These are phyloP conservation scores for Lathronympha strigana DNA, from an alignment of 2,888 invertebrate species.

Conservation along the genomic window DNA sequence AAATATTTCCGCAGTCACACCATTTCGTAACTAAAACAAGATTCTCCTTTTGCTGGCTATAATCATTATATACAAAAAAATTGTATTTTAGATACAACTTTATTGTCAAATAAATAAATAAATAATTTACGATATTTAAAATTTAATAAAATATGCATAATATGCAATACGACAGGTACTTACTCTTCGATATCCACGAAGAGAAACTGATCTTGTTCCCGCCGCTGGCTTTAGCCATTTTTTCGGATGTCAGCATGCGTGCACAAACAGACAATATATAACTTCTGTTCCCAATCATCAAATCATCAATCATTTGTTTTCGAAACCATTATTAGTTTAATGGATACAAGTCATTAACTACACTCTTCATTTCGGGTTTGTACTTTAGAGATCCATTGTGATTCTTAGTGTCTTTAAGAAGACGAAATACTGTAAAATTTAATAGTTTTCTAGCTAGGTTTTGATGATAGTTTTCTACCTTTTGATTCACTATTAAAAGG, in stretches of 20 bases:
- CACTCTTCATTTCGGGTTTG: slow-evolving; percentile 20
- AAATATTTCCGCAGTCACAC: too few species aligned
- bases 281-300: background rate
- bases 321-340: slow-evolving; percentile 26
- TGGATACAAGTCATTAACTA: slow-evolving; percentile 26
- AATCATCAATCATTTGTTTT: slow-evolving; percentile 31
- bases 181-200: slow-evolving; percentile 66
- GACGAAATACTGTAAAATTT: too few species aligned
- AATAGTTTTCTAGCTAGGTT: too few species aligned
- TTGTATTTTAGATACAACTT: too few species aligned
- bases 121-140: too few species aligned
- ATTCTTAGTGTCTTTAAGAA: background rate
- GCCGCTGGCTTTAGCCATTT: slow-evolving; percentile 52
- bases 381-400: slow-evolving; percentile 27
- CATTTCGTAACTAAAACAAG: too few species aligned
- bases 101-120: too few species aligned
- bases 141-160: background rate
- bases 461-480: too few species aligned
- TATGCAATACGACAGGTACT: slow-evolving; percentile 44
- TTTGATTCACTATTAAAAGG: too few species aligned
- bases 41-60: too few species aligned
- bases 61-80: too few species aligned
- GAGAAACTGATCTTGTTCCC: slow-evolving; percentile 51
- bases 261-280: slow-evolving; percentile 21
- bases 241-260: slow-evolving; percentile 23